These are phyloP conservation scores for Celastrina argiolus DNA, from an alignment of 2,888 invertebrate species.

Conservation along the genomic window DNA sequence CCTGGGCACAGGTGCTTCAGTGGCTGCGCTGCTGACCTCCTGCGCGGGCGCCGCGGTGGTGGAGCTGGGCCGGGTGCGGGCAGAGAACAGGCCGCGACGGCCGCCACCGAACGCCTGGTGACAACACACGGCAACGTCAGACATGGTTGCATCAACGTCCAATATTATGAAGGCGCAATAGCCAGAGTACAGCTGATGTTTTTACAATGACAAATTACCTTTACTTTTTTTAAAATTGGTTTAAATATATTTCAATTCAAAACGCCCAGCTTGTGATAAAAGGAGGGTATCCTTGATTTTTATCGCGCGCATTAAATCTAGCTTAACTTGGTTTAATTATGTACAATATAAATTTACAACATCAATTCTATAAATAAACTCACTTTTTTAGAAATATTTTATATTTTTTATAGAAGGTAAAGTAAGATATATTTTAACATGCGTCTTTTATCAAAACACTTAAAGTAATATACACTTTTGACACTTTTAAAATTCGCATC, in stretches of 20 bases:
- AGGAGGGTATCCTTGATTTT: too few species aligned
- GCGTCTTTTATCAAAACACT: background rate
- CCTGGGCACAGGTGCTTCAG: slow-evolving; percentile 58
- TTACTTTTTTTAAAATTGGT: too few species aligned
- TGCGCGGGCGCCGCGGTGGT: slow-evolving; percentile 51
- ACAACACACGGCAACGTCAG: slow-evolving; percentile 27
- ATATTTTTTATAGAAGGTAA: too few species aligned
- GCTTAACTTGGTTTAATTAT: too few species aligned
- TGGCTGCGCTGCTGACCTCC: slow-evolving; percentile 48
- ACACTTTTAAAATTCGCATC: slow-evolving; percentile 45
- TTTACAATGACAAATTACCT: too few species aligned
- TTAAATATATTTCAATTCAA: too few species aligned
- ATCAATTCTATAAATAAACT: too few species aligned
- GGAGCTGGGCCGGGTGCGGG: slow-evolving; percentile 57
- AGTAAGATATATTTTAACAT: background rate
- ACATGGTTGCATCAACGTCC: background rate
- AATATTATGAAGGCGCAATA: background rate
- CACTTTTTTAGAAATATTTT: too few species aligned
- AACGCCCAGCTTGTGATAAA: too few species aligned
- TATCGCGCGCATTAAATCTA: too few species aligned
- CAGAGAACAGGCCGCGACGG: slow-evolving; percentile 62
- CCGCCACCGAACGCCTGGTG: slow-evolving; percentile 64
- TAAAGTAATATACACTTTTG: background rate
- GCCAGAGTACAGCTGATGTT: too few species aligned
- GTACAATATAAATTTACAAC: too few species aligned